A percentile compares a stretch with the other conserved stretches of the same genome.
Conservation (phyloP, 2,888 invertebrate species). For the Pseudococcus viburni region DNA sequence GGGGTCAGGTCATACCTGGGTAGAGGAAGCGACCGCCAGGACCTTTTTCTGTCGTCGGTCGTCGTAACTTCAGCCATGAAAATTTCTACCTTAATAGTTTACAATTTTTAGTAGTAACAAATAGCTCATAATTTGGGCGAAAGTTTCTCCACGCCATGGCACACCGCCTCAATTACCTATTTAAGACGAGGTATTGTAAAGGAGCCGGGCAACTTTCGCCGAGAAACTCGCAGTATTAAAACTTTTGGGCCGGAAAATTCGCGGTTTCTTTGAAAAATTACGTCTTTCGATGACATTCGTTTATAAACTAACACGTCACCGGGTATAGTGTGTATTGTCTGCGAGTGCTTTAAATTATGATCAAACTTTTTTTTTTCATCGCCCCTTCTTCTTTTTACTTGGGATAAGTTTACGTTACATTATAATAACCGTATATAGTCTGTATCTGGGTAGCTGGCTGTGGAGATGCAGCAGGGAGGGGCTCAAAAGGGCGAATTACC, state of each 20-base stretch:
- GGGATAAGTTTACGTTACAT: too few relatives aligned
- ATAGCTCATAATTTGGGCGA: constrained; percentile 35
- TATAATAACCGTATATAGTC: too few relatives aligned
- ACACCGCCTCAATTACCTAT: constrained; percentile 36
- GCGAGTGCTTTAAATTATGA: background rate
- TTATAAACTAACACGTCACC: constrained; percentile 47
- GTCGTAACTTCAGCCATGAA: background rate
- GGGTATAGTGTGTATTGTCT: background rate
- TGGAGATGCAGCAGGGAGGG: too few relatives aligned
- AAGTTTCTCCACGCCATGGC: background rate
- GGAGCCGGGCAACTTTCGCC: constrained; percentile 1
- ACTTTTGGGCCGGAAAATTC: constrained; percentile 27
- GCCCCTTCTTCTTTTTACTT: too few relatives aligned
- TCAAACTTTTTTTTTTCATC: background rate
- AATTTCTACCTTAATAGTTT: background rate
- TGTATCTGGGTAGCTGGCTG: too few relatives aligned
- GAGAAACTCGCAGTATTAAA: constrained; percentile 22
- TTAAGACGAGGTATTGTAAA: constrained; percentile 20
- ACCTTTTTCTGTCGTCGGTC: constrained; percentile 4
- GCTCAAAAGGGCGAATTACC: too few relatives aligned
- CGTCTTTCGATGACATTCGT: constrained; percentile 40
- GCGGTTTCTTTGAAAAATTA: constrained; percentile 40
- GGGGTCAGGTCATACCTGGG: too few relatives aligned
- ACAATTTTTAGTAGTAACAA: constrained; percentile 36
- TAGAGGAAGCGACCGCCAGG: background rate